phyloP scores from a whole-genome alignment of 2,888 invertebrate genomes.

The Leptopterna dolabrata region DNA sequence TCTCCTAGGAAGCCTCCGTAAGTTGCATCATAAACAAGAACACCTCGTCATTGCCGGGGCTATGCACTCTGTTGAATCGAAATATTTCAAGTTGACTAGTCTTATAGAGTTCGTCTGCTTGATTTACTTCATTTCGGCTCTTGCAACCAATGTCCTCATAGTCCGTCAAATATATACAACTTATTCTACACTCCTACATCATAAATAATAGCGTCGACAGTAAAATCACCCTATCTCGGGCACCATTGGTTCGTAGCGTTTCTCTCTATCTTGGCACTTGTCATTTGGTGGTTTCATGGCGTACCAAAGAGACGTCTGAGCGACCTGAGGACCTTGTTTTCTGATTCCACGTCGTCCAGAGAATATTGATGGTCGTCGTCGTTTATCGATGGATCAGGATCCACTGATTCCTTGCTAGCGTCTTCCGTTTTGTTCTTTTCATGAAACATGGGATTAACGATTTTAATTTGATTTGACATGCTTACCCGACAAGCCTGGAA shows the following conservation, averaged over 20 bases:
- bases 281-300: neutral
- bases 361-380: slow-evolving; percentile 48
- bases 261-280: neutral
- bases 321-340: slow-evolving; percentile 50
- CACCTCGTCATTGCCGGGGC: too few species aligned
- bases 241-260: neutral
- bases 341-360: slow-evolving; percentile 46
- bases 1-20: too few species aligned
- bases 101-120: neutral
- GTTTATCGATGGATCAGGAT: slow-evolving; percentile 28
- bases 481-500: too few species aligned
- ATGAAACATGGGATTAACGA: neutral
- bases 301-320: neutral
- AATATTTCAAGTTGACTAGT: neutral
- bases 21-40: too few species aligned
- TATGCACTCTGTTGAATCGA: too few species aligned
- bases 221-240: neutral
- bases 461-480: neutral
- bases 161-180: neutral
- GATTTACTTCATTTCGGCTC: neutral
- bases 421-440: slow-evolving; percentile 41
- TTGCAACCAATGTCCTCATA: neutral
- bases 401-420: neutral
- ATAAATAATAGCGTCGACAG: neutral
- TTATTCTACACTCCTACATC: neutral